Percentiles rank a stretch among this genome's conserved stretches.
phyloP scores from a whole-genome alignment of 2,888 invertebrate genomes.

The Lottia scabra region DNA sequence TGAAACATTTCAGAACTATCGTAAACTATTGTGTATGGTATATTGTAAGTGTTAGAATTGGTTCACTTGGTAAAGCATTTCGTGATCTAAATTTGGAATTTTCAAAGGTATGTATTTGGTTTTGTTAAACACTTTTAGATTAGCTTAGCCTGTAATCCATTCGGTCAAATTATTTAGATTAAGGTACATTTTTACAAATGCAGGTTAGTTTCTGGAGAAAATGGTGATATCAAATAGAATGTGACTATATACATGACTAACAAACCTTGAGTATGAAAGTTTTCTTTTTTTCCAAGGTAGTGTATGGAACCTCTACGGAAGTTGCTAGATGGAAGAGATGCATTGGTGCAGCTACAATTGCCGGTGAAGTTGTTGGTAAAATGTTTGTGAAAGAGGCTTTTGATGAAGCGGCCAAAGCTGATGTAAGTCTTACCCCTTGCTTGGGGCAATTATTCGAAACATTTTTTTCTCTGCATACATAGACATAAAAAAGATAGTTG shows the following conservation, averaged over 20 bases:
- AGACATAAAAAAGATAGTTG: too few species aligned
- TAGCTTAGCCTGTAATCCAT: too few species aligned
- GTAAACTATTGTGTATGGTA: slow-evolving; percentile 86
- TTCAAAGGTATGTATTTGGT: slow-evolving; percentile 48
- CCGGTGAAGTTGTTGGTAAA: slow-evolving; percentile 91
- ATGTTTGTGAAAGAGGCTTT: slow-evolving; percentile 91
- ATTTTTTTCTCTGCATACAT: too few species aligned
- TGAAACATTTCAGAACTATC: slow-evolving; percentile 71
- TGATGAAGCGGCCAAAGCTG: slow-evolving; percentile 85
- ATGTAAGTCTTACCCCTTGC: slow-evolving; percentile 74
- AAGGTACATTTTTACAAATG: too few species aligned
- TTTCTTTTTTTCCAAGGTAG: slow-evolving; percentile 43
- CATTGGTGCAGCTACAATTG: slow-evolving; percentile 85
- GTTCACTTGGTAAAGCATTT: slow-evolving; percentile 87
- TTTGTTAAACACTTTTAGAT: too few species aligned
- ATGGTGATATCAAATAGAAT: background rate
- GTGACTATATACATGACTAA: too few species aligned
- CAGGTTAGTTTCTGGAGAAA: slow-evolving; percentile 76
- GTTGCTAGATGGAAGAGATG: slow-evolving; percentile 93
- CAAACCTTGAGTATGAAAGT: too few species aligned
- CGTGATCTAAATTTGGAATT: slow-evolving; percentile 87
- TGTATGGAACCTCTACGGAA: slow-evolving; percentile 69
- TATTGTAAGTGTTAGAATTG: slow-evolving; percentile 80
- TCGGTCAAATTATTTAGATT: too few species aligned
- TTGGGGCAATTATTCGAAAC: too few species aligned